phyloP scores from a whole-genome alignment of 2,113 vertebrate species.

The Pelecanoides urinatrix region DNA sequence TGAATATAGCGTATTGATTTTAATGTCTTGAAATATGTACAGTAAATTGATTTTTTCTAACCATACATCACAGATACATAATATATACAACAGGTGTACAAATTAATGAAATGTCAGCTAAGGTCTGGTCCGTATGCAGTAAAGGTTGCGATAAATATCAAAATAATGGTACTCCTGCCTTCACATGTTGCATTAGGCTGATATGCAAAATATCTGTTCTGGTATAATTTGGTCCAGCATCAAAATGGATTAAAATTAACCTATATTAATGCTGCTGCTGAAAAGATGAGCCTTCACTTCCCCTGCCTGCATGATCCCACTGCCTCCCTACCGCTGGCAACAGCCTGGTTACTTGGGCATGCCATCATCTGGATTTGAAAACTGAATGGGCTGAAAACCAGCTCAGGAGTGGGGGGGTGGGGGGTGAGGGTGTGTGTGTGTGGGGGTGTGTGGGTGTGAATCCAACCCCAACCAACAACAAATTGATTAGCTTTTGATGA shows the following conservation, averaged over 20 bases:
- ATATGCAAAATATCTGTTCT: background rate
- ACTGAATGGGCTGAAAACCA: background rate
- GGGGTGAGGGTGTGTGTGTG: no score
- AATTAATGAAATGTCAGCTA: background rate
- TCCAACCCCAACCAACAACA: background rate
- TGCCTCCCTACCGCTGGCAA: background rate
- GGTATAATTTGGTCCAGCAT: background rate
- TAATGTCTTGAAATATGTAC: conserved; percentile 24
- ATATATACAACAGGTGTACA: background rate
- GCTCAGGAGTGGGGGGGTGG: background rate
- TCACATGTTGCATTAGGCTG: background rate
- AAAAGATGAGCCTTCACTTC: background rate
- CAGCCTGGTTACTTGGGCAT: background rate
- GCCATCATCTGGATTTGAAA: background rate
- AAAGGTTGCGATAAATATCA: background rate
- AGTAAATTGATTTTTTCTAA: conserved; percentile 41
- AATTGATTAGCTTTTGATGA: background rate
- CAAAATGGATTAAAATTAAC: background rate
- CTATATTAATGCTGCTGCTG: background rate
- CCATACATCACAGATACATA: background rate
- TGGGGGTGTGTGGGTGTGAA: background rate
- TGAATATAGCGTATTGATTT: conserved; percentile 9
- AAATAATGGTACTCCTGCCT: background rate
- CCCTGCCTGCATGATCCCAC: background rate
- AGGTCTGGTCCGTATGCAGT: background rate